Evolutionary conservation across 2,113 vertebrate genomes (phyloP), one percentile per base, ranked within the genome.

Genomic region (Noctilio leporinus): DNA sequence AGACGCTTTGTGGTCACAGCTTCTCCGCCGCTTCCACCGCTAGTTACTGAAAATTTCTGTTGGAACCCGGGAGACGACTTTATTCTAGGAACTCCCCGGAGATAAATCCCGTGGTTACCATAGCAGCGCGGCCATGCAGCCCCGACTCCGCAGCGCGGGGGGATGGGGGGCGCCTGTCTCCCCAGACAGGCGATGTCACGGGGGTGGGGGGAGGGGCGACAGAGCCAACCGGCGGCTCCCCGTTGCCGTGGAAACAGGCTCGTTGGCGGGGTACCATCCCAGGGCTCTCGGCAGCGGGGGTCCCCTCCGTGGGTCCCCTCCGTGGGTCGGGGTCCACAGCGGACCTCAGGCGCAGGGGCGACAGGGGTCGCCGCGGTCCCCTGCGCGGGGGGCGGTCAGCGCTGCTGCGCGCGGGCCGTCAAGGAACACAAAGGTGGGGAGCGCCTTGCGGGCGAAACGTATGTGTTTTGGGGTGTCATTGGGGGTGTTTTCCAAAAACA

Each of bases 181-280:
- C 87, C 76, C 87, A 92, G 87, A 93, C 93, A 95, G 92, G 89
- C 77, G n/a, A n/a, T n/a, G n/a, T n/a, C n/a, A n/a, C n/a, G n/a
- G n/a, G n/a, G n/a, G n/a, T n/a, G n/a, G n/a, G n/a, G n/a, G 83
- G 92, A 83, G 87, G 91, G 96, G 92, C 86, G 97, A 97, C 95
- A 95, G 77, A 89, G 55, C 73, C 86, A 96, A 95, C 96, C 95
- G 95, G 85, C 91, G 96, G 92, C 47, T 84, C 64, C 62, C 73
- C 12, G 94, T 97, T 96, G 82, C 95, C 83, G 84, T 96, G 70
- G 96, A 94, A 95, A 97, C 93, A 24, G 82, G 83, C 65, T 81
- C 89, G 8, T 84, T 28, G 15, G 93, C 94, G 87, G 8, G 0
- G 15, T 85, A 92, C 81, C 55, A 82, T 93, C 69, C 72, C 85